phyloP scores from a whole-genome alignment of 2,113 vertebrate species.

The Rhea pennata region DNA sequence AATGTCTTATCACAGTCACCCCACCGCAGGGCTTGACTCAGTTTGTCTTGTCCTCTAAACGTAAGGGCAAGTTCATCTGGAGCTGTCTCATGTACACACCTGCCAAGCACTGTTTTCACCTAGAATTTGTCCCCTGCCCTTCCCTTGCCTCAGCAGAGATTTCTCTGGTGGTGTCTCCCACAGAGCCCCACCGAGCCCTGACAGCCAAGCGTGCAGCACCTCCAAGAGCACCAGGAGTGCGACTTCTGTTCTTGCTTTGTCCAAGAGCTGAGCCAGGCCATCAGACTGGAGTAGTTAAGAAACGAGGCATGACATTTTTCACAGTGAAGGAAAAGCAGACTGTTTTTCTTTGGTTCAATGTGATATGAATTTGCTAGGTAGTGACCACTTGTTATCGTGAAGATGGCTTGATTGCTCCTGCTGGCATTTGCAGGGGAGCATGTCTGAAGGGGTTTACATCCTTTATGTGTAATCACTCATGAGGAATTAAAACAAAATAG shows the following conservation, averaged over 20 bases:
- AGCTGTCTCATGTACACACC: not conserved
- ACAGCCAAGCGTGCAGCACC: not conserved
- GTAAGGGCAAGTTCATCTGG: not conserved
- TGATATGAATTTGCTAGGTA: not conserved
- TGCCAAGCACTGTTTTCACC: not conserved
- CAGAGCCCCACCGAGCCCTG: not conserved
- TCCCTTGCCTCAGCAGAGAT: not conserved
- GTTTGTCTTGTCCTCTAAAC: not conserved
- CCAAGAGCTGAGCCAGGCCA: not conserved
- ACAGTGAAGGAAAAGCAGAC: not conserved
- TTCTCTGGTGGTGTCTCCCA: not conserved
- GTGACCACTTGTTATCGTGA: not conserved
- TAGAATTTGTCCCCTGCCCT: not conserved
- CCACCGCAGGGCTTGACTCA: not conserved
- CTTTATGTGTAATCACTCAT: not conserved
- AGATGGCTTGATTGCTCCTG: not conserved
- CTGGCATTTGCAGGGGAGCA: not conserved
- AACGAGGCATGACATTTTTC: not conserved
- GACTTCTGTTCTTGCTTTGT: not conserved
- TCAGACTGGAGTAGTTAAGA: not conserved
- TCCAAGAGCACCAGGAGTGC: not conserved
- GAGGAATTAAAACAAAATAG: not conserved
- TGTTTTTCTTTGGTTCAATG: not conserved
- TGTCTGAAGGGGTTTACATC: not conserved
- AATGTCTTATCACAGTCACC: not conserved